phyloP scores from a whole-genome alignment of 1,140 invertebrate species.

The Branchinecta lindahli region DNA sequence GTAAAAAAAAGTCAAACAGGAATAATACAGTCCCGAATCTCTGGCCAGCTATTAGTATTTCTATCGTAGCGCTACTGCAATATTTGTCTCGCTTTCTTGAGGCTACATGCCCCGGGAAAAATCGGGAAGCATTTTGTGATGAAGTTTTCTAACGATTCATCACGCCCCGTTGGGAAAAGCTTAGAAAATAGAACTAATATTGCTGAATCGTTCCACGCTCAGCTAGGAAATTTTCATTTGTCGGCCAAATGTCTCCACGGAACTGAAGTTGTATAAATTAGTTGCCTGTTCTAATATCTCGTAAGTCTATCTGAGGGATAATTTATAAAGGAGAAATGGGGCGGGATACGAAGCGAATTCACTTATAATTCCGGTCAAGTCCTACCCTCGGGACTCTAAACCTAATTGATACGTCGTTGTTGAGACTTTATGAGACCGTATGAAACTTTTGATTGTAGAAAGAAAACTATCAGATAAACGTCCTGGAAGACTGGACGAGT shows the following conservation, averaged over 20 bases:
- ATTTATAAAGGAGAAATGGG: not conserved
- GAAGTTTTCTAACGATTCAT: too few relatives aligned
- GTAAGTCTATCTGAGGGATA: not conserved
- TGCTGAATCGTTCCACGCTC: too few relatives aligned
- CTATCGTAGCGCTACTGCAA: too few relatives aligned
- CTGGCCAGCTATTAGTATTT: too few relatives aligned
- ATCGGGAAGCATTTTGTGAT: too few relatives aligned
- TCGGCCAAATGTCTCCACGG: not conserved
- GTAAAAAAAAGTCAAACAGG: too few relatives aligned
- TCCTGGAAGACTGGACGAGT: too few relatives aligned
- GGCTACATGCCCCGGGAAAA: too few relatives aligned
- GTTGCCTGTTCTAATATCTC: constrained; percentile 2
- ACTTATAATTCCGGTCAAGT: constrained; percentile 10
- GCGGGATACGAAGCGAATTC: not conserved
- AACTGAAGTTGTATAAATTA: constrained; percentile 8
- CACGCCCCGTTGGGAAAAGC: too few relatives aligned
- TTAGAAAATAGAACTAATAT: too few relatives aligned
- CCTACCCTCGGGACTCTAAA: constrained; percentile 5
- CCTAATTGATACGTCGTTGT: constrained; percentile 10
- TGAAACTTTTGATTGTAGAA: constrained; percentile 10
- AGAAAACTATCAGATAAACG: not conserved
- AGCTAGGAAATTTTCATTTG: not conserved
- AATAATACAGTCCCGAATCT: too few relatives aligned
- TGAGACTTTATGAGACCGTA: not conserved
- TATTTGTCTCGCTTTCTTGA: too few relatives aligned